Conservation (phyloP, 2,113 vertebrate genomes). For the Nansenia antarctica region DNA sequence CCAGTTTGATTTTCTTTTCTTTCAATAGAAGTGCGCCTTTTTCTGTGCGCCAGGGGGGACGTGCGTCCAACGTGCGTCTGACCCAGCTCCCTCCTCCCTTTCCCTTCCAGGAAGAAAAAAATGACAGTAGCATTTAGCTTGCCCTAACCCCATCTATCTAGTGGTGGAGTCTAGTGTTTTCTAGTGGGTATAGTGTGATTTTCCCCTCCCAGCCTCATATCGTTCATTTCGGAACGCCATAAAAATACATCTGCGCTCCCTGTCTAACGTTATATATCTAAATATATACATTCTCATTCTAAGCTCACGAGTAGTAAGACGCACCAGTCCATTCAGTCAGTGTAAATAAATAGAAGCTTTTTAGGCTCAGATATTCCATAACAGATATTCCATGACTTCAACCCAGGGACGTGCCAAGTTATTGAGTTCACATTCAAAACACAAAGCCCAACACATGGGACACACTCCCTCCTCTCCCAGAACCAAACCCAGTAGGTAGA, state of each 20-base stretch:
- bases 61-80: constrained; percentile 70
- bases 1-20: constrained; percentile 40
- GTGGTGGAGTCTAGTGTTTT: too few relatives aligned
- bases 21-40: constrained; percentile 80
- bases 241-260: too few relatives aligned
- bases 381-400: not conserved
- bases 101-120: constrained; percentile 32
- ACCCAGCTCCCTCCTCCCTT: constrained; percentile 61
- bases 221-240: too few relatives aligned
- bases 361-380: not conserved
- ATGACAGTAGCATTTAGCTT: constrained; percentile 38
- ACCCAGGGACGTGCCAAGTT: too few relatives aligned
- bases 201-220: too few relatives aligned
- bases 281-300: constrained; percentile 11
- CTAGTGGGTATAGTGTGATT: too few relatives aligned
- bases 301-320: not conserved
- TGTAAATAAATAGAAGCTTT: not conserved
- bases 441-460: constrained; percentile 58
- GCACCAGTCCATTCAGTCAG: not conserved
- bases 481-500: not conserved
- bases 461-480: constrained; percentile 5
- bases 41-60: constrained; percentile 68
- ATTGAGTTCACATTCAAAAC: constrained; percentile 57
- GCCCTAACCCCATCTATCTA: not conserved
- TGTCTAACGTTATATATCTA: too few relatives aligned